Evolutionary conservation across 2,888 invertebrate species (phyloP), one percentile per base, ranked within the genome.

Genomic region (Dermolepida albohirtum): DNA sequence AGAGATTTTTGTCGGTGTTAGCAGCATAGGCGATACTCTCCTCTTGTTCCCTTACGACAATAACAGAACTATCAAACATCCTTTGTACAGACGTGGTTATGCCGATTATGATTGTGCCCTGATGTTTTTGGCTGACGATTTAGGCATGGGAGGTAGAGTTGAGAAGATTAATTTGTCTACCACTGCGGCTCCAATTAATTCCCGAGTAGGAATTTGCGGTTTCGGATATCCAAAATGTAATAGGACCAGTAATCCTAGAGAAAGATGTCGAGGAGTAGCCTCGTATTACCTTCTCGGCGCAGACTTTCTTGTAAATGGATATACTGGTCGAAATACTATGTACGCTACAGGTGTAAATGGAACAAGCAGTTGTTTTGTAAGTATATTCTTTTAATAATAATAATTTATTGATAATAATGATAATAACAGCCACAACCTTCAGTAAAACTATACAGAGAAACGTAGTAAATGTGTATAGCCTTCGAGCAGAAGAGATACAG

Each of bases 201-300:
- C 64, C 0, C 40, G 12, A 27, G 41, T 64, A 7, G 34, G 14
- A 22, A 51, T 64, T 12, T 40, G 51, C n/a, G 64, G 64, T 1
- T 64, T 64, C 11, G 64, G 64, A 1, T 51, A 52, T 29, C n/a
- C 52, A 16, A 51, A 64, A 10, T 64, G 64, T n/a, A 52, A 64
- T 11, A 41, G 27, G 11, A 52, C 51, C 29, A 41, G 44, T 41
- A 49, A 63, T 63, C 16, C 52, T 27, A 43, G 10, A n/a, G 64
- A 40, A 2, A 22, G 52, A 50, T 57, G 57, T 6, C n/a, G 11
- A 14, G 57, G 44, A 1, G 57, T 27, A 12, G 57, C 44, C 1
- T 57, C 57, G 12, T 22, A 57, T 12, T 2, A 43, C 17, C 22
- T 44, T 8, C 43, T 17, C 5, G 10, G 27, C 6, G 57, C 43